These are phyloP conservation scores for Lytechinus variegatus DNA, from an alignment of 35 echinoderm and acorn worm genomes.

Conservation along the genomic window DNA sequence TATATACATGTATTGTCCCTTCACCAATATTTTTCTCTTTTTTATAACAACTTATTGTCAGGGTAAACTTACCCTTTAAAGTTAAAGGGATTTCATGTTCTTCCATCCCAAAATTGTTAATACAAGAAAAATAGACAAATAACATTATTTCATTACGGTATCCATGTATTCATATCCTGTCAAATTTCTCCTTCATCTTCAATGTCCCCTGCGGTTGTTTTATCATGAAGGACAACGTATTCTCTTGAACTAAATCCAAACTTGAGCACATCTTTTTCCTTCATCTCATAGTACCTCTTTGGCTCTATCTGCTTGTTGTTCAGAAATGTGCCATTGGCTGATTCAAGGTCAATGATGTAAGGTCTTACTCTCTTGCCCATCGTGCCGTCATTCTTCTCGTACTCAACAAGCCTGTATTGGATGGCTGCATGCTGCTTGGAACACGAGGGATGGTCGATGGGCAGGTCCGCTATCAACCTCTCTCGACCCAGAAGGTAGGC, in stretches of 20 bases:
- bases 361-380: conserved; percentile 79
- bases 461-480: conserved; percentile 85
- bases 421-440: conserved; percentile 96
- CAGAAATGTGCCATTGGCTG: conserved; percentile 92
- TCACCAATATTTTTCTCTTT: too few relatives aligned
- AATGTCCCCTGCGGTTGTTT: conserved; percentile 72
- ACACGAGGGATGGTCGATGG: conserved; percentile 97
- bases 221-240: conserved; percentile 93
- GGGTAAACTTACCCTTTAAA: too few relatives aligned
- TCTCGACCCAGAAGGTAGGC: conserved; percentile 92
- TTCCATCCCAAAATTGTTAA: too few relatives aligned
- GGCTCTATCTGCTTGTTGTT: conserved; percentile 96
- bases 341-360: conserved; percentile 94
- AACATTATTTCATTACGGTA: neutral
- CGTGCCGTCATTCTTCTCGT: conserved; percentile 69
- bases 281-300: conserved; percentile 85
- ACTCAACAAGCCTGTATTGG: conserved; percentile 81
- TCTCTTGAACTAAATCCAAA: conserved; percentile 95
- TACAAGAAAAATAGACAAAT: too few relatives aligned
- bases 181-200: conserved; percentile 52
- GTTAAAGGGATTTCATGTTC: too few relatives aligned
- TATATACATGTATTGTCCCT: too few relatives aligned
- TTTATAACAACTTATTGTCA: too few relatives aligned
- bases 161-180: neutral
- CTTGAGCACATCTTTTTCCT: conserved; percentile 97